Evolutionary conservation across 2,888 invertebrate species (phyloP), one percentile per base, ranked within the genome.

Genomic region (Linnaemya vulpina): DNA sequence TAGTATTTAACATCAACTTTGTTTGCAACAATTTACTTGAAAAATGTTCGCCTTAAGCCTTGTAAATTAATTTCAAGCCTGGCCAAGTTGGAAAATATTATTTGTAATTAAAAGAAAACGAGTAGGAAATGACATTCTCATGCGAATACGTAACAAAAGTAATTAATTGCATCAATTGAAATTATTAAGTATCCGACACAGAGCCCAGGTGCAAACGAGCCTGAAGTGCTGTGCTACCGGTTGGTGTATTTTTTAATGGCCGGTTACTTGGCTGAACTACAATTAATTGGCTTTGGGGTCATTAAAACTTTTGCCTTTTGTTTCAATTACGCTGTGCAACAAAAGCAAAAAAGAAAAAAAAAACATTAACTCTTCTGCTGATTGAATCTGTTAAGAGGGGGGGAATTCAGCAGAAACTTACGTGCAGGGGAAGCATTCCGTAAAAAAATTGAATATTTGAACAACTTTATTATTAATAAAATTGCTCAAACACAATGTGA

Each of bases 61-160:
- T 76, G 51, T 35, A 46, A 55, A 76, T 67, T 67, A 13, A 38
- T 68, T 49, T n/a, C 30, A 68, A 73, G 22, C 30, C 35, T 3
- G n/a, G 30, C 7, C 9, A 22, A 17, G 30, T 2, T 4, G 11
- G 35, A 46, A 60, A 11, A 60, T 20, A 60, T 60, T 46, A 7
- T 58, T 15, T 40, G 38, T 63, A 30, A 55, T 65, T 46, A 65
- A 75, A 63, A 40, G 51, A 63, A 17, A 46, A 35, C 5, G 20
- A 15, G 0, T 4, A 17, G 30, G 15, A 55, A 43, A 20, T 55
- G 11, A n/a, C 46, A 60, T 46, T 20, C 55, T 46, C 13, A 4
- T 0, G 58, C 67, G 68, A 38, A 22, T 58, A 51, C 35, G 58
- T 17, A 38, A 68, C 68, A 38, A 77, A 67, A 17, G 13, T 17